phyloP scores from a whole-genome alignment of 2,113 vertebrate species.

The Hemichromis elongatus region DNA sequence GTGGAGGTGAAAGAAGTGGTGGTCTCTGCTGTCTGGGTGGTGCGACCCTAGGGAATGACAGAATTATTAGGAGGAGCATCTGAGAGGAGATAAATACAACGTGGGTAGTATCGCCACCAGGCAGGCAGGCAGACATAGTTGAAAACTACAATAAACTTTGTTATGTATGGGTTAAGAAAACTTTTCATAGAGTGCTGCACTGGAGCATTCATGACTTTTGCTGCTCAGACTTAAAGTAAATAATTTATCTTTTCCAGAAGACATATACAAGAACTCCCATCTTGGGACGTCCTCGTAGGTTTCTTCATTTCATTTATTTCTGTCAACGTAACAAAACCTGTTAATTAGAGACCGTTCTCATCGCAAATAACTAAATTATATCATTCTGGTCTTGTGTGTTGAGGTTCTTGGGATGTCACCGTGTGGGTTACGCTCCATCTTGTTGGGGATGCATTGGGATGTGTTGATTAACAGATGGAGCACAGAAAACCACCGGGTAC shows the following conservation, averaged over 20 bases:
- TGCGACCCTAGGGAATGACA: constrained; percentile 53
- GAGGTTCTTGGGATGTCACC: not conserved
- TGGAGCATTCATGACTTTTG: not conserved
- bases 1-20: constrained; percentile 21
- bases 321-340: not conserved
- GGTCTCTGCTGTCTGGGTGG: constrained; percentile 54
- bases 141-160: constrained; percentile 35
- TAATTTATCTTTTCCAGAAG: not conserved
- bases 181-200: not conserved
- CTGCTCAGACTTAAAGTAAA: not conserved
- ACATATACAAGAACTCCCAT: not conserved
- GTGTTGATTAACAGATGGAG: constrained; percentile 52
- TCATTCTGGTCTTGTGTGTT: not conserved
- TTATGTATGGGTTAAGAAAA: constrained; percentile 49
- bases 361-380: not conserved
- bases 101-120: constrained; percentile 30
- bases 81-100: constrained; percentile 66
- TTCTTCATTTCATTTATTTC: not conserved
- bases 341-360: not conserved
- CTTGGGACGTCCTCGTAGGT: not conserved
- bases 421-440: not conserved
- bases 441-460: constrained; percentile 45
- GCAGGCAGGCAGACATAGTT: constrained; percentile 39
- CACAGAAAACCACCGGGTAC: constrained; percentile 1
- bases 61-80: constrained; percentile 52